Conservation (phyloP, 2,113 vertebrate genomes). For the Theristicus caerulescens region DNA sequence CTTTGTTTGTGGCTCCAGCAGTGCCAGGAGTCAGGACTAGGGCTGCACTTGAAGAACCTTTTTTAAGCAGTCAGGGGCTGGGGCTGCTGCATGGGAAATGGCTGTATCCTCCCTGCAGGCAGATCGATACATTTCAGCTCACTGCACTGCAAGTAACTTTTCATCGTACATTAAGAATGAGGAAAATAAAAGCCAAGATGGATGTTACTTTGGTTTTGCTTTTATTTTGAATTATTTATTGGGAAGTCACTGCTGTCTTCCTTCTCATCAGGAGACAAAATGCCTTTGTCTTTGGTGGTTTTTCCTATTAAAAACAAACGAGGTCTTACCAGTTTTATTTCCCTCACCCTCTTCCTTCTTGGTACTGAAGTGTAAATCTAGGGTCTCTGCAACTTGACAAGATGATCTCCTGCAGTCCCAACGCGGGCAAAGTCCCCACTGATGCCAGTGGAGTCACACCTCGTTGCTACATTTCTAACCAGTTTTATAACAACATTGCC, state of each 20-base stretch:
- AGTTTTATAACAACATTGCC: background rate
- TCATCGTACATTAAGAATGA: conserved; percentile 26
- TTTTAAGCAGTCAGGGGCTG: background rate
- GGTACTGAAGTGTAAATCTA: background rate
- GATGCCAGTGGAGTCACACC: background rate
- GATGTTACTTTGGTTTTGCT: conserved; percentile 46
- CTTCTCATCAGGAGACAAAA: background rate
- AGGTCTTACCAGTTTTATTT: background rate
- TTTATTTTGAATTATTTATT: conserved; percentile 66
- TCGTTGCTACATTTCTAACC: background rate
- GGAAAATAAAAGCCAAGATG: conserved; percentile 57
- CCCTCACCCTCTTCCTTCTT: background rate
- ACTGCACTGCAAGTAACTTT: conserved; percentile 47
- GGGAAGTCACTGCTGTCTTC: conserved; percentile 24
- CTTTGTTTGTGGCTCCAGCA: background rate
- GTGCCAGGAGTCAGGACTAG: background rate
- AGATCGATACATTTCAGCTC: conserved; percentile 43
- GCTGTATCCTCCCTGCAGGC: conserved; percentile 21
- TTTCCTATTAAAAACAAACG: background rate
- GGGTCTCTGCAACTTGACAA: background rate
- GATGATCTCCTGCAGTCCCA: background rate
- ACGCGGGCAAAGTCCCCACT: background rate
- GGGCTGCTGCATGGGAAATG: background rate
- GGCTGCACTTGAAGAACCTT: background rate
- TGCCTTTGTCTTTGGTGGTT: conserved; percentile 4